Evolutionary conservation across 2,797 vertebrate genomes (phyloP).

Genomic region (Meriones psammophilus): DNA sequence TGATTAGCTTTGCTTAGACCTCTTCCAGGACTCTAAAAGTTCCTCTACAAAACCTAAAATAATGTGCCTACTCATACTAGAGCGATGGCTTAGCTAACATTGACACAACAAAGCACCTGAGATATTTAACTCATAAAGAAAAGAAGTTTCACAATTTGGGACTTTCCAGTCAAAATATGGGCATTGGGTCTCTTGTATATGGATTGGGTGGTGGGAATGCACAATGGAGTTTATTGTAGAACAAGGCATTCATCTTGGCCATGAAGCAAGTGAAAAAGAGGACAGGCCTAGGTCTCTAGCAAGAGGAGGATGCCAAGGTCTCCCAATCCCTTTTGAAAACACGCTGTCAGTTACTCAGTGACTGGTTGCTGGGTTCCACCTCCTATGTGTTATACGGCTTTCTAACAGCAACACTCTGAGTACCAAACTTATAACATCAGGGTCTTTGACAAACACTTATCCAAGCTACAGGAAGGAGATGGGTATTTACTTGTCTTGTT

Average conservation of each 20-base stretch:
- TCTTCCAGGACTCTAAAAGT: slow-evolving; percentile 21
- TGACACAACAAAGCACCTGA: neutral
- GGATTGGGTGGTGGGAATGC: neutral
- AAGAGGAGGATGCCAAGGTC: neutral
- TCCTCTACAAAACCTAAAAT: slow-evolving; percentile 38
- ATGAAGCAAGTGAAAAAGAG: neutral
- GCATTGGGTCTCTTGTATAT: neutral
- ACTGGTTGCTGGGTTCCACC: neutral
- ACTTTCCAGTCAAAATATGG: neutral
- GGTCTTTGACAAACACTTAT: neutral
- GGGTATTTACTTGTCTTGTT: neutral
- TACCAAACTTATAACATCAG: neutral
- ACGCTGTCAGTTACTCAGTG: neutral
- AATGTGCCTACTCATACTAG: neutral
- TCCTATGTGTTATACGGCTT: neutral
- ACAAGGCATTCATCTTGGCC: neutral
- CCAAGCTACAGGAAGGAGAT: neutral
- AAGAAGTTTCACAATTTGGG: neutral
- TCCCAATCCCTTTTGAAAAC: neutral
- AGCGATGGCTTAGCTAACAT: neutral
- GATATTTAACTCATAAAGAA: neutral
- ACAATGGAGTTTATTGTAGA: neutral
- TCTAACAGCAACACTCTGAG: neutral
- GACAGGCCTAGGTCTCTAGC: neutral
- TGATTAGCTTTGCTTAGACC: slow-evolving; percentile 10